phyloP scores from a whole-genome alignment of 2,797 vertebrate species.

The Muscicapa striata region DNA sequence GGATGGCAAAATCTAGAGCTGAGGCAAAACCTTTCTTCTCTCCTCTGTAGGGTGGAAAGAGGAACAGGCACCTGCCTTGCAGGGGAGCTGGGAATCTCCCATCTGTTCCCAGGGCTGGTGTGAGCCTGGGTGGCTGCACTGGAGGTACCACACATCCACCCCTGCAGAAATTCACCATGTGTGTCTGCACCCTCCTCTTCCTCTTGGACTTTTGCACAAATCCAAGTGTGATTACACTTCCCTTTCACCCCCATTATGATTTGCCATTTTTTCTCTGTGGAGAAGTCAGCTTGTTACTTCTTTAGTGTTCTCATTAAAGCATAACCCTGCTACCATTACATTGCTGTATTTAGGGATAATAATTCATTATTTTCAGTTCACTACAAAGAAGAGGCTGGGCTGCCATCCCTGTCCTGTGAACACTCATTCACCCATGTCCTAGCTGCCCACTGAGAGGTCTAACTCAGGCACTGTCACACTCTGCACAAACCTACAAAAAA shows the following conservation, averaged over 20 bases:
- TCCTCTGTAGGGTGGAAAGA: background rate
- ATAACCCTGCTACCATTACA: background rate
- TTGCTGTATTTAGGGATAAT: background rate
- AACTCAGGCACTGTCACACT: background rate
- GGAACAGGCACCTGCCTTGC: background rate
- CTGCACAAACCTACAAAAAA: background rate
- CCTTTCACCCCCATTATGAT: background rate
- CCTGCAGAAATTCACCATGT: background rate
- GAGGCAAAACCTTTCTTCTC: constrained; percentile 17
- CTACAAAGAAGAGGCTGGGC: background rate
- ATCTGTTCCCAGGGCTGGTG: background rate
- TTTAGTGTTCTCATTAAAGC: background rate
- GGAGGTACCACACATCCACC: background rate
- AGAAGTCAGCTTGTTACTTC: background rate
- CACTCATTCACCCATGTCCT: background rate
- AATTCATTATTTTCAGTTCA: background rate
- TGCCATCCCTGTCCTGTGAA: background rate
- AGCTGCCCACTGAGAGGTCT: background rate
- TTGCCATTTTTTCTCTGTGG: background rate
- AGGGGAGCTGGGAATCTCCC: background rate
- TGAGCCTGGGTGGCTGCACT: background rate
- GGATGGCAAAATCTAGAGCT: background rate
- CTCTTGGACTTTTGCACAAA: background rate
- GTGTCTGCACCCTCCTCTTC: background rate
- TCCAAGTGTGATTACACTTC: background rate